Conservation (phyloP, 2,113 vertebrate species). For the Periophthalmodon schlosseri region DNA sequence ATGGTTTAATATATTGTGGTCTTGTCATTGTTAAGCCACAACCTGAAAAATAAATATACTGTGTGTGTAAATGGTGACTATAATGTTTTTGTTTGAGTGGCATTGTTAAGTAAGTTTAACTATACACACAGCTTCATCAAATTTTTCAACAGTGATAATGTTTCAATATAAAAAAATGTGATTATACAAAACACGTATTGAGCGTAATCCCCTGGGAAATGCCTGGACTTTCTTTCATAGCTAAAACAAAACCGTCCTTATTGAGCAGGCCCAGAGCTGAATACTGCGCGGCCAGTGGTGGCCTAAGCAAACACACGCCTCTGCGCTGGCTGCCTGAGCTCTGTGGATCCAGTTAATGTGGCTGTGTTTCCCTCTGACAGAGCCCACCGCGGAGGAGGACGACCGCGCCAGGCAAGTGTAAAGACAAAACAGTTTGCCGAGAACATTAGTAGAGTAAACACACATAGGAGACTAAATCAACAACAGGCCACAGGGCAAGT, state of each 20-base stretch:
- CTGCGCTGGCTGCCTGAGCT: conserved; percentile 89
- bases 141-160: background rate
- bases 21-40: background rate
- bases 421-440: conserved; percentile 99
- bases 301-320: conserved; percentile 97
- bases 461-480: conserved; percentile 62
- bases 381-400: conserved; percentile 83
- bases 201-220: conserved; percentile 92
- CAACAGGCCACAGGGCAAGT: conserved; percentile 77
- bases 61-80: too few relatives aligned
- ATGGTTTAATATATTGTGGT: background rate
- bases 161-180: background rate
- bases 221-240: conserved; percentile 82
- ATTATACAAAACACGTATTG: conserved; percentile 90
- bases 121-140: too few relatives aligned
- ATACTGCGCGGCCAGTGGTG: conserved; percentile 97
- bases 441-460: conserved; percentile 86
- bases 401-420: conserved; percentile 88
- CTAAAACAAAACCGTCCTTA: conserved; percentile 95
- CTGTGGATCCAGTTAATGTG: conserved; percentile 92
- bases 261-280: conserved; percentile 86
- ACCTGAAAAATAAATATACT: too few relatives aligned
- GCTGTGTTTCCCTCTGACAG: conserved; percentile 79
- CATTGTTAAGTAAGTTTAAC: too few relatives aligned
- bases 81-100: too few relatives aligned